Conservation (phyloP, 2,797 vertebrate species). For the Anomalospiza imberbis region DNA sequence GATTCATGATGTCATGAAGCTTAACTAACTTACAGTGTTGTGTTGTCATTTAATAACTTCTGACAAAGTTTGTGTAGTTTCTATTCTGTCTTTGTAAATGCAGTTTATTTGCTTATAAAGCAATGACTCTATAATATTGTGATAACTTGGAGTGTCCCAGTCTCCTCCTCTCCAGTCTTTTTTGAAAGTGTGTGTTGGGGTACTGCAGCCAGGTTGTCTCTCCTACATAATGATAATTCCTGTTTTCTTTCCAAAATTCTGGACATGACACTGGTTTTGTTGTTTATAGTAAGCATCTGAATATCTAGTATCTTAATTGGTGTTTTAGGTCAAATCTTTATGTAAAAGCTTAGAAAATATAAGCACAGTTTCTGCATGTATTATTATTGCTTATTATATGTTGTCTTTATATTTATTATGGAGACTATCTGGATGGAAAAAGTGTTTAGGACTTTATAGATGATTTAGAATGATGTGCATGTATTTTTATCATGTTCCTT, state of each 20-base stretch:
- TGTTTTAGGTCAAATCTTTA: background rate
- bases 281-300: background rate
- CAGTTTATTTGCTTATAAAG: background rate
- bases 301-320: background rate
- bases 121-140: background rate
- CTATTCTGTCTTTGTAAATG: background rate
- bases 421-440: background rate
- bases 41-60: background rate
- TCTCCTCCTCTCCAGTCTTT: background rate
- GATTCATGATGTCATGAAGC: background rate
- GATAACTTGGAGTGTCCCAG: background rate
- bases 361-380: background rate
- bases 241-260: background rate
- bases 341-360: background rate
- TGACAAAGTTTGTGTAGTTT: background rate
- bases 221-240: background rate
- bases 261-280: background rate
- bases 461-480: background rate
- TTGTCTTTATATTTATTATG: background rate
- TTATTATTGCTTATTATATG: background rate
- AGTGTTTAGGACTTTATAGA: background rate
- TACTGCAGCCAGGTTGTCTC: background rate
- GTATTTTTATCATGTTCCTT: background rate
- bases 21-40: background rate
- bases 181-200: background rate